Evolutionary conservation across 2,113 vertebrate genomes (phyloP).

Genomic region (Cavia porcellus): DNA sequence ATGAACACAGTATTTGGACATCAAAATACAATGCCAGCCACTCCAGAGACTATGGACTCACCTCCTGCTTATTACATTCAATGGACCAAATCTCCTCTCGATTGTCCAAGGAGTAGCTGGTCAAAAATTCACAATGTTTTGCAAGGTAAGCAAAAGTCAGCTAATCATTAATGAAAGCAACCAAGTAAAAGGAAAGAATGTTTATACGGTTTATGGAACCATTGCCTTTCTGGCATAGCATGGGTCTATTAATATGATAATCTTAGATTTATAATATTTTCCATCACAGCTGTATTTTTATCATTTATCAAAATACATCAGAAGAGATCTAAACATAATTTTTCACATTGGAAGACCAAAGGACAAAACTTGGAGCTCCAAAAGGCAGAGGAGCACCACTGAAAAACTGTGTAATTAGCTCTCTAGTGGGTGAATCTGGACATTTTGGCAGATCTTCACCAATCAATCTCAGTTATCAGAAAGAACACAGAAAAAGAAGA

Average conservation of each 20-base stretch:
- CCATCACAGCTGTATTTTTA: constrained; percentile 56
- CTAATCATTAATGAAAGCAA: constrained; percentile 72
- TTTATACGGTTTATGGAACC: constrained; percentile 59
- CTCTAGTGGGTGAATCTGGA: constrained; percentile 55
- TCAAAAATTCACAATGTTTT: constrained; percentile 61
- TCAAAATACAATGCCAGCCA: background rate
- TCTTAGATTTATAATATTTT: constrained; percentile 61
- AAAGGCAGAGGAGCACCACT: constrained; percentile 6
- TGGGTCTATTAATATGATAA: constrained; percentile 55
- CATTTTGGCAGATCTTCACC: constrained; percentile 56
- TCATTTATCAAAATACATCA: constrained; percentile 59
- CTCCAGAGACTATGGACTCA: constrained; percentile 30
- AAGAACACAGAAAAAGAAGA: constrained; percentile 46
- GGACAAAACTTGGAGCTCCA: constrained; percentile 48
- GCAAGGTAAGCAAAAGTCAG: constrained; percentile 45
- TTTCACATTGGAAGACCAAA: constrained; percentile 61
- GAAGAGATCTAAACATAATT: constrained; percentile 67
- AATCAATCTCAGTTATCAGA: constrained; percentile 66
- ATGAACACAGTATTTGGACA: background rate
- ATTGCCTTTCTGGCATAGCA: constrained; percentile 25
- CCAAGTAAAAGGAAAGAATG: constrained; percentile 27
- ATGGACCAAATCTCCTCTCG: background rate
- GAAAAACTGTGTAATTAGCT: constrained; percentile 64
- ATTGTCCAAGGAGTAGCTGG: constrained; percentile 36
- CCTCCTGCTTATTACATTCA: background rate